phyloP scores from a whole-genome alignment of 2,888 invertebrate species.

The Pandemis cinnamomeana region DNA sequence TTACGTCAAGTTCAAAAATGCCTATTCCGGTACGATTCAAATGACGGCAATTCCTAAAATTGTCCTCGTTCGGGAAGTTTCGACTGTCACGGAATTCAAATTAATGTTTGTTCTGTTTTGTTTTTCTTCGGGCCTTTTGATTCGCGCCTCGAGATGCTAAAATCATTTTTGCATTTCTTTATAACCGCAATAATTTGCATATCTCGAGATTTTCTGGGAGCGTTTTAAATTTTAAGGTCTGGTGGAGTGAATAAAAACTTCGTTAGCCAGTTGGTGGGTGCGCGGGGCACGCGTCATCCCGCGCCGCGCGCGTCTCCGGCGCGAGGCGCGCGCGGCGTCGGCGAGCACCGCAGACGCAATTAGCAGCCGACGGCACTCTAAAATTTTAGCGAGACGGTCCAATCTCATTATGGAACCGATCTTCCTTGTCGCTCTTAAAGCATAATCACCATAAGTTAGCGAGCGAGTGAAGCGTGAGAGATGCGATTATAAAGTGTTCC shows the following conservation, averaged over 20 bases:
- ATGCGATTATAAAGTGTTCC: constrained; percentile 84
- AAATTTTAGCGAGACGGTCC: constrained; percentile 83
- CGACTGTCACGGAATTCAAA: constrained; percentile 81
- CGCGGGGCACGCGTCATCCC: constrained; percentile 38
- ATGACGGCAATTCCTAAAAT: constrained; percentile 81
- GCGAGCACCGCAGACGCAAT: constrained; percentile 74
- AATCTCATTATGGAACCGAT: constrained; percentile 83
- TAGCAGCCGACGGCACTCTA: constrained; percentile 81
- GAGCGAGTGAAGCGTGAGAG: constrained; percentile 82
- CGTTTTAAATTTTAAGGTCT: constrained; percentile 54
- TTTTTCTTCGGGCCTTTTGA: constrained; percentile 74
- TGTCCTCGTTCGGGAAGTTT: constrained; percentile 78
- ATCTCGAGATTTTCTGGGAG: constrained; percentile 38
- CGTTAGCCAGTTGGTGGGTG: constrained; percentile 59
- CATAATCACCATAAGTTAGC: constrained; percentile 84
- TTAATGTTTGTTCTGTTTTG: constrained; percentile 82
- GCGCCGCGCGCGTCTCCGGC: constrained; percentile 46
- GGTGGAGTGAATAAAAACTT: constrained; percentile 59
- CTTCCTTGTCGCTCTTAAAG: constrained; percentile 83
- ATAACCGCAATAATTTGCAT: constrained; percentile 52
- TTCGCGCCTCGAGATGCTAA: constrained; percentile 65
- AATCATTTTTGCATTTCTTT: constrained; percentile 56
- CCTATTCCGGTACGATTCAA: constrained; percentile 74
- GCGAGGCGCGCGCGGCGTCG: constrained; percentile 46
- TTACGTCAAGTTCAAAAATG: constrained; percentile 80